Evolutionary conservation across 2,888 invertebrate species (phyloP), one percentile per base, ranked within the genome.

Genomic region (Beris morrisii): DNA sequence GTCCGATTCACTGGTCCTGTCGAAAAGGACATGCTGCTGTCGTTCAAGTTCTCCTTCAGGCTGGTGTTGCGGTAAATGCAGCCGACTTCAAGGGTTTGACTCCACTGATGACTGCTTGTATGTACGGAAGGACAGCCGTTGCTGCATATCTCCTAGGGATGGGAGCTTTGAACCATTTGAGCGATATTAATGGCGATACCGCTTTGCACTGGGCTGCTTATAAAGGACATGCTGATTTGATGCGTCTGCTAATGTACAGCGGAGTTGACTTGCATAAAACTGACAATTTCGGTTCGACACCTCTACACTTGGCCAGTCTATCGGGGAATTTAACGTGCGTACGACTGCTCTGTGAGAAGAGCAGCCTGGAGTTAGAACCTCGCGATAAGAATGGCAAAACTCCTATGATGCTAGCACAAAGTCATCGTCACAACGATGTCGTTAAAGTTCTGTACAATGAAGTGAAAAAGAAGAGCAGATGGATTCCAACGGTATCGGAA

Each of bases 201-300:
- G 95, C 95, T 0, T 82, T 95, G 38, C 95, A 96, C 75, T 96
- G 95, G 95, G 94, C 95, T 0, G 92, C 95, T 0, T 95, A 95
- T 78, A 95, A 95, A 79, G 95, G 93, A 0, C 92, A 94, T 73
- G 89, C 92, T 0, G 95, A 95, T 75, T 81, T 95, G 67, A 94
- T 95, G 76, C 86, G 92, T 55, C 82, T 95, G 63, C 83, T 96
- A 22, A 92, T 95, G 82, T 94, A 95, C 79, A 94, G 95, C 11
- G 95, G 95, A 3, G 93, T 93, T 1, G 92, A 94, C 74, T 81
- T 95, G 55, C 91, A 93, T 74, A 93, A 93, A 79, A 90, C 91
- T 2, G 95, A 96, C 78, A 93, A 94, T 77, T 95, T 93, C 76
- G 95, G 95, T 2, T 95, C 95, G 0, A 95, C 95, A 0, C 94